These are phyloP conservation scores for Aspidoscelis tigris DNA, from an alignment of 2,113 vertebrate genomes.

Conservation along the genomic window DNA sequence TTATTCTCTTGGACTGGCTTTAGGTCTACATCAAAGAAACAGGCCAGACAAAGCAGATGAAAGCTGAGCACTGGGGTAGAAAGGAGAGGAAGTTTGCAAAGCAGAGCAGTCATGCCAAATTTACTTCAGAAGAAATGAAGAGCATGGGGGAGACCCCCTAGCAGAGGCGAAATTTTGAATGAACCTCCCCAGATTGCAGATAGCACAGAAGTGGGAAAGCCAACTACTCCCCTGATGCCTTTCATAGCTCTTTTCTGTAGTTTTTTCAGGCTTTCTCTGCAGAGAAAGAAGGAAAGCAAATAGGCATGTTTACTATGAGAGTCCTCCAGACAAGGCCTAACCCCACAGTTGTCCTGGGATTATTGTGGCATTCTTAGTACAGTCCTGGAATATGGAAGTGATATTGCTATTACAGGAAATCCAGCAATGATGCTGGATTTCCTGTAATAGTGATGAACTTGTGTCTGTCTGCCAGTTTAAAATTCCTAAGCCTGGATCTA, in stretches of 20 bases:
- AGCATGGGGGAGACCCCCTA: constrained; percentile 18
- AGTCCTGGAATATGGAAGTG: too few species aligned
- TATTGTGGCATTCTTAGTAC: too few species aligned
- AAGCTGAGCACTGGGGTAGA: constrained; percentile 61
- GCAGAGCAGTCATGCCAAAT: constrained; percentile 42
- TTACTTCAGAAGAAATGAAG: constrained; percentile 27
- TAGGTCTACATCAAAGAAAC: constrained; percentile 64
- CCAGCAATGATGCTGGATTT: too few species aligned
- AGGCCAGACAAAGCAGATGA: constrained; percentile 59
- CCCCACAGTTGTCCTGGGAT: too few species aligned
- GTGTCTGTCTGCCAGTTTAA: too few species aligned
- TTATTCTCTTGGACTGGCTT: constrained; percentile 49
- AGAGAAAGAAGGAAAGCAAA: background rate
- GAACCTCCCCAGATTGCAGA: constrained; percentile 30
- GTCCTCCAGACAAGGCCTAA: too few species aligned
- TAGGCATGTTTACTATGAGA: constrained; percentile 26
- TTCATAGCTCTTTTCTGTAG: background rate
- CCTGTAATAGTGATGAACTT: too few species aligned
- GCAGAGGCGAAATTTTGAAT: constrained; percentile 13
- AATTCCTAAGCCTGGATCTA: too few species aligned
- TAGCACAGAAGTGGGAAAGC: background rate
- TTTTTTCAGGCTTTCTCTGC: background rate
- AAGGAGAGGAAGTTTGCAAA: constrained; percentile 51
- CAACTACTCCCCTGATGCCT: background rate
- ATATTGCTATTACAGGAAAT: too few species aligned